Base-by-base conservation (phyloP, 2,113 vertebrate species). In the Campylomormyrus tamandua region DNA sequence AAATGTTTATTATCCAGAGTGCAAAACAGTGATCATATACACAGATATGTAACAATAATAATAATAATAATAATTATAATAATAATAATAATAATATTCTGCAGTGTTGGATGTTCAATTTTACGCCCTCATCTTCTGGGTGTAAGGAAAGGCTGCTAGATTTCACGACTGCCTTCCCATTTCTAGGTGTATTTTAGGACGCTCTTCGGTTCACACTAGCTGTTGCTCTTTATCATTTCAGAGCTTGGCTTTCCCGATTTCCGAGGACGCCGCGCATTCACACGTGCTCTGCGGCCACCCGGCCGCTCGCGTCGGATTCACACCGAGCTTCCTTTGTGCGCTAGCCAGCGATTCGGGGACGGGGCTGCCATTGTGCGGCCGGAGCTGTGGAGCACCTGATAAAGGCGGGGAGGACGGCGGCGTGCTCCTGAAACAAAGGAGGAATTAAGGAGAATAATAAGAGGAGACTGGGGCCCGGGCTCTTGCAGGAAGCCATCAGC, bases 321-420 rank as follows among this genome's bases (percentile, higher is more conserved):
- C 93, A 95, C 95, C 93, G 96, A 96, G 96, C 94, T 94, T 95
- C 95, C 96, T 96, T 97, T 96, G 96, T 96, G 62, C 62, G 10
- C 27, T 4, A 31, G 62, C 62, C 62, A 31, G 62, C 62, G 95
- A 50, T 31, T 50, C 8, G 11, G 48, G 5, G 85, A 52, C 27
- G n/a, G n/a, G 17, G 48, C 80, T 35, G 49, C 49, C 13, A 52
- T 87, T 45, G 84, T 52, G 46, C 6, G 49, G 27, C 10, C 31
- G 1, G 24, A 19, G 45, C 95, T 97, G 96, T 96, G 96, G 95
- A 95, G 96, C 94, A 96, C 96, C 97, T 97, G 97, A 97, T 97
- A 97, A 97, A 97, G 96, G 96, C 96, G 96, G 96, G 96, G 97
- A 97, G 96, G 96, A 94, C 96, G 96, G 95, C 96, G 96, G 96